Percentiles rank a stretch among this genome's conserved stretches.
phyloP scores from a whole-genome alignment of 1,140 invertebrate species.

The Lamellibrachia luymesi region DNA sequence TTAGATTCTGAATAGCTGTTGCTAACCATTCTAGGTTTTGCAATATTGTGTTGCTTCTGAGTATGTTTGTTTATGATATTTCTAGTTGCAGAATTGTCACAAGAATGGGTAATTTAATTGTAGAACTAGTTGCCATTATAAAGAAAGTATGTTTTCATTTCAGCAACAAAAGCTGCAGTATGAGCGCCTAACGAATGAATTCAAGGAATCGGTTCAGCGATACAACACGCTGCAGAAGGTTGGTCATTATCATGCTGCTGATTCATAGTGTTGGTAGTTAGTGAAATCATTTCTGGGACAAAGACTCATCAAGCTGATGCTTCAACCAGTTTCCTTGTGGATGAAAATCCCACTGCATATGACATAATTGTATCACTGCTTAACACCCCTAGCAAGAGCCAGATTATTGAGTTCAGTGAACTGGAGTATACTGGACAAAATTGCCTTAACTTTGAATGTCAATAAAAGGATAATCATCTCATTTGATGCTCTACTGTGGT shows the following conservation, averaged over 20 bases:
- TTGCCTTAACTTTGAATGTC: no score
- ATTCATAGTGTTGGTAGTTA: not conserved
- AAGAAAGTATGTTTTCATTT: not conserved
- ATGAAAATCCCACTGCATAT: no score
- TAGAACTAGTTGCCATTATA: not conserved
- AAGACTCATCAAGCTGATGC: no score
- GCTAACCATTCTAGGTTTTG: not conserved
- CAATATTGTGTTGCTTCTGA: not conserved
- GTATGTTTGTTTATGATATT: not conserved
- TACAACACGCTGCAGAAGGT: conserved; percentile 17
- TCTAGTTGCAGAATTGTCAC: not conserved
- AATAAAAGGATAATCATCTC: no score
- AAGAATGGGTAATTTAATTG: not conserved
- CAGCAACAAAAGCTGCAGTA: conserved; percentile 20
- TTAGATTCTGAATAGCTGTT: not conserved
- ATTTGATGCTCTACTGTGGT: no score
- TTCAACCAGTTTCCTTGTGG: no score
- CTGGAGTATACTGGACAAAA: no score
- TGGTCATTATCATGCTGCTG: not conserved
- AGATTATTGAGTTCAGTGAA: no score
- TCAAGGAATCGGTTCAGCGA: conserved; percentile 14
- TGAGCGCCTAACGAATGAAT: conserved; percentile 17
- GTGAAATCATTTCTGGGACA: no score
- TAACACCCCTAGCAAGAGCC: no score
- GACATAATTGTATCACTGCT: no score